Percentiles rank a stretch among this genome's conserved stretches.
These are phyloP conservation scores for Cerastoderma edule DNA, from an alignment of 2,888 invertebrate genomes.

Conservation along the genomic window DNA sequence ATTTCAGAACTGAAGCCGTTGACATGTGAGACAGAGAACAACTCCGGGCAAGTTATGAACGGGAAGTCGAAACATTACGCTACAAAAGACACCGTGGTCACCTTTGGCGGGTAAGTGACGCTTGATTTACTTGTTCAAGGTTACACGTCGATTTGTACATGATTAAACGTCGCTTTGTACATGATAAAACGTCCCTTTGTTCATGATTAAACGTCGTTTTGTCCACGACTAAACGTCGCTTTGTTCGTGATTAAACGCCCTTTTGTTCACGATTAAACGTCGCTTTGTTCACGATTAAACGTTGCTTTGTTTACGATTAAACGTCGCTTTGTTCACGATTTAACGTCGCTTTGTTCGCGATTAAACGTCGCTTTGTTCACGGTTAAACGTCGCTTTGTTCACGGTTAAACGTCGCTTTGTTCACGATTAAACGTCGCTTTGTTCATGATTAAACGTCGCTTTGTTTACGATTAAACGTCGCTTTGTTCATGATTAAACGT, in stretches of 20 bases:
- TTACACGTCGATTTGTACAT: no score
- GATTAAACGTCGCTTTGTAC: background rate
- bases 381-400: no score
- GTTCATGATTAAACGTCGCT: no score
- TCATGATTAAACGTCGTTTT: background rate
- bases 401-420: no score
- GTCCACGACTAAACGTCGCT: background rate
- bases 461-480: no score
- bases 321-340: no score
- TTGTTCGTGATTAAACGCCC: background rate
- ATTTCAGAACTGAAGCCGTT: slow-evolving; percentile 30
- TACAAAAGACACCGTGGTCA: slow-evolving; percentile 61
- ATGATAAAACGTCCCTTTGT: background rate
- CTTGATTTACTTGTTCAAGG: no score
- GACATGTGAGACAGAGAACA: slow-evolving; percentile 9
- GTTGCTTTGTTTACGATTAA: no score
- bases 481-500: no score
- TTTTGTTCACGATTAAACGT: background rate
- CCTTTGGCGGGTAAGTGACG: slow-evolving; percentile 33
- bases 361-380: no score
- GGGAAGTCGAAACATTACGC: slow-evolving; percentile 65
- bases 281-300: background rate
- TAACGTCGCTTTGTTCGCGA: no score
- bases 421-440: no score
- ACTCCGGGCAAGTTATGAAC: slow-evolving; percentile 41